Conservation (phyloP, 1,140 invertebrate species). For the Apis dorsata region DNA sequence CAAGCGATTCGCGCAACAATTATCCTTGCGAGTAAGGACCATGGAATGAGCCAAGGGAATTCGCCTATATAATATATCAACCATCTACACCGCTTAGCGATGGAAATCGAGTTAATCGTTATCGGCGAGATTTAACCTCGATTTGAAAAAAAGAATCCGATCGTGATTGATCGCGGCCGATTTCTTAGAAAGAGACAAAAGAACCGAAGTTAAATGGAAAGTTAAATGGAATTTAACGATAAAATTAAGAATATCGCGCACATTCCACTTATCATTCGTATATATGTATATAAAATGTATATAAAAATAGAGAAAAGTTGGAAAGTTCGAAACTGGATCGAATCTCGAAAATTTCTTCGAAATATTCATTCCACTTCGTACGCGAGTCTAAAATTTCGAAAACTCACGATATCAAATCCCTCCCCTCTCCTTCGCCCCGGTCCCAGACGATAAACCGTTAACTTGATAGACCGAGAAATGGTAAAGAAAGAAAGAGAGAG, state of each 20-base stretch:
- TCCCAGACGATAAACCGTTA: conserved; percentile 13
- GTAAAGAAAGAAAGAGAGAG: background rate
- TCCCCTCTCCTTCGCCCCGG: background rate
- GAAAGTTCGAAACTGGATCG: no score
- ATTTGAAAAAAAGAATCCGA: background rate
- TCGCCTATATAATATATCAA: background rate
- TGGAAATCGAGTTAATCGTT: background rate
- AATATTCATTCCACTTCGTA: no score
- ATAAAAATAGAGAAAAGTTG: no score
- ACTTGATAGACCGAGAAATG: conserved; percentile 15
- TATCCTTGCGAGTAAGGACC: conserved; percentile 43
- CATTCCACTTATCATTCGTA: no score
- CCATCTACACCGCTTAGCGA: no score
- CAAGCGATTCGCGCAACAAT: conserved; percentile 43
- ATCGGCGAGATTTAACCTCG: background rate
- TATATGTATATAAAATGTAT: no score
- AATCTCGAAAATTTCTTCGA: no score
- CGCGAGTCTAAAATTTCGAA: background rate
- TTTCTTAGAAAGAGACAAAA: no score
- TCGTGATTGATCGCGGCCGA: no score
- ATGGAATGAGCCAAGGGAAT: conserved; percentile 14
- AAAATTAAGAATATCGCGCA: no score
- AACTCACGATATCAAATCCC: background rate
- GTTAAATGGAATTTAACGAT: no score
- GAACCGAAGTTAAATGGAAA: no score